These are phyloP conservation scores for Ichneumoninae sp. DNA, from an alignment of 2,888 invertebrate species.

Conservation along the genomic window DNA sequence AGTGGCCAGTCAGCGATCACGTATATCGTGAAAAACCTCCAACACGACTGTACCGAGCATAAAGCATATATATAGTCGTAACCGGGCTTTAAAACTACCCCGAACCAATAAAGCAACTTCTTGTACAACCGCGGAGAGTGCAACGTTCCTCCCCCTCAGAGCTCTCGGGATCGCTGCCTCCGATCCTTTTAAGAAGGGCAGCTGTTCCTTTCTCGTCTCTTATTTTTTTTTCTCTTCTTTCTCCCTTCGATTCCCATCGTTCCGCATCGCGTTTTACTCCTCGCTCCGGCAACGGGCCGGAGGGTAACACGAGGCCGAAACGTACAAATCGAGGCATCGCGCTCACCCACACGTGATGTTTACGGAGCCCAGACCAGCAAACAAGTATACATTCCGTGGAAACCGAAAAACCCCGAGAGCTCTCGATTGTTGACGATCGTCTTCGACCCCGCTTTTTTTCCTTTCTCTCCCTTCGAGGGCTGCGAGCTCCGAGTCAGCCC, in stretches of 20 bases:
- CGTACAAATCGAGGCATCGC: slow-evolving; percentile 33
- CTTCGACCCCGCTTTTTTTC: not conserved
- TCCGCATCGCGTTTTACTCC: slow-evolving; percentile 49
- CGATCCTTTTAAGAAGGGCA: slow-evolving; percentile 69
- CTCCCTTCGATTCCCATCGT: slow-evolving; percentile 22
- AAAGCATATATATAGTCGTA: slow-evolving; percentile 41
- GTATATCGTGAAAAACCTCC: slow-evolving; percentile 19
- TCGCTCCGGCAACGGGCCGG: slow-evolving; percentile 19
- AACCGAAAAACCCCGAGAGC: slow-evolving; percentile 22
- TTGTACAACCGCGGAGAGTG: slow-evolving; percentile 16
- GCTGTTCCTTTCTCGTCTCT: slow-evolving; percentile 65
- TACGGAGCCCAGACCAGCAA: slow-evolving; percentile 24
- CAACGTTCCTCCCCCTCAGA: slow-evolving; percentile 29
- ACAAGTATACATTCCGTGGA: slow-evolving; percentile 35
- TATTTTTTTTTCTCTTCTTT: slow-evolving; percentile 51
- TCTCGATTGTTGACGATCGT: slow-evolving; percentile 14
- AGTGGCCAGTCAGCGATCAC: not conserved
- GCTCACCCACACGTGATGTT: slow-evolving; percentile 50
- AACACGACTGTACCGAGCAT: slow-evolving; percentile 46
- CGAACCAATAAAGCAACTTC: slow-evolving; percentile 76
- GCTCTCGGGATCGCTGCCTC: slow-evolving; percentile 46
- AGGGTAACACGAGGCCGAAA: not conserved
- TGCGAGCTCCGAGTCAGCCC: not conserved
- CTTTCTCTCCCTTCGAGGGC: not conserved
- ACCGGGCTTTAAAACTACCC: slow-evolving; percentile 71